Evolutionary conservation across 2,797 vertebrate genomes (phyloP).

Genomic region (Cossypha dichroa): DNA sequence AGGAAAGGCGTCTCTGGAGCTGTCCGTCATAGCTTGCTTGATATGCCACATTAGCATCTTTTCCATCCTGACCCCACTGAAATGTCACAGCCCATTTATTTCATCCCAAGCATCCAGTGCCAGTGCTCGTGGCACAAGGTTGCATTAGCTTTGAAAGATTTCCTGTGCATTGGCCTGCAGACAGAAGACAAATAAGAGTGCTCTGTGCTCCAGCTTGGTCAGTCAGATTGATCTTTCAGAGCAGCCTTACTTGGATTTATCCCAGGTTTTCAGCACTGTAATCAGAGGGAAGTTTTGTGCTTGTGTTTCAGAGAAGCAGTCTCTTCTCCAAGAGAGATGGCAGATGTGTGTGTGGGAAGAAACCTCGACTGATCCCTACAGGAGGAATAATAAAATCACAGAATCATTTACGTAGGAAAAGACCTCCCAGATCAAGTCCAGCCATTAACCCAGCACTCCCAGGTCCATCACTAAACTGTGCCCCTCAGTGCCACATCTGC

Average conservation of each 20-base stretch:
- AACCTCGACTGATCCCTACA: accelerated
- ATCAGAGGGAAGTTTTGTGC: background rate
- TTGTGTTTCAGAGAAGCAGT: background rate
- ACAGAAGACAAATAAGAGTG: background rate
- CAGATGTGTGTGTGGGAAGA: background rate
- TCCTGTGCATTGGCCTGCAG: background rate
- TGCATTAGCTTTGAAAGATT: background rate
- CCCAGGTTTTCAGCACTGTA: background rate
- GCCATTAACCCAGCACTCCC: background rate
- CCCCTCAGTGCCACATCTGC: background rate
- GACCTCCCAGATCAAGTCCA: background rate
- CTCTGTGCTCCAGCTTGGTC: background rate
- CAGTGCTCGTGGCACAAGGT: background rate
- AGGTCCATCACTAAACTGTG: background rate
- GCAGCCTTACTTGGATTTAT: background rate
- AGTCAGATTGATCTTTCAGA: background rate
- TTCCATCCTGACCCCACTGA: background rate
- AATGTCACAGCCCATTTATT: slow-evolving; percentile 26
- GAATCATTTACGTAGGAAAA: background rate
- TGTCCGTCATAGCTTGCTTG: background rate
- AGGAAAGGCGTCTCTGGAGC: background rate
- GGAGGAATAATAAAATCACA: background rate
- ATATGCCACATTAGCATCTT: slow-evolving; percentile 45
- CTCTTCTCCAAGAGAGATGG: background rate
- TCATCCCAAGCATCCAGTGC: background rate